Evolutionary conservation across 2,888 invertebrate species (phyloP).

Genomic region (Harpagoxenus sublaevis): DNA sequence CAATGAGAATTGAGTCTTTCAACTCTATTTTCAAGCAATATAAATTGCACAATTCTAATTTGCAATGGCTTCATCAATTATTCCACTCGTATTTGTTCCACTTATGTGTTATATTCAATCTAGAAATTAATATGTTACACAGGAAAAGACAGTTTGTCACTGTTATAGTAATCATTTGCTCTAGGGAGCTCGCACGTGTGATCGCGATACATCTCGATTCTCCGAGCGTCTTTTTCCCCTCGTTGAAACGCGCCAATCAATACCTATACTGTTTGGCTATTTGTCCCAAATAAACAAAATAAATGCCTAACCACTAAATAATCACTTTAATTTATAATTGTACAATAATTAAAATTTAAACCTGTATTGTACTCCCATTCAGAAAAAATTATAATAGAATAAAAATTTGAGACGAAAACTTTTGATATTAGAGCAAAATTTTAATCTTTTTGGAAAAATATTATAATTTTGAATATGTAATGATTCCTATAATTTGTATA

Average conservation of each 20-base stretch:
- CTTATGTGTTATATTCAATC: neutral
- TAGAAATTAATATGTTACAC: conserved; percentile 15
- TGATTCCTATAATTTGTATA: neutral
- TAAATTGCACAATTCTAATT: neutral
- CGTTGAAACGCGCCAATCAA: neutral
- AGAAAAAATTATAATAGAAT: neutral
- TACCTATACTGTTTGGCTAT: neutral
- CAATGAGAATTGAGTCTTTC: neutral
- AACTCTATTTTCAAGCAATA: neutral
- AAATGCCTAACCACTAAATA: neutral
- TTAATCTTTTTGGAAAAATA: neutral
- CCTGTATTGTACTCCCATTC: neutral
- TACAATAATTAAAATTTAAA: conserved; percentile 16
- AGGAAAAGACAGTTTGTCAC: conserved; percentile 10
- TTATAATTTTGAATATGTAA: neutral
- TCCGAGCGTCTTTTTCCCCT: neutral
- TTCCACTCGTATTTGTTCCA: neutral
- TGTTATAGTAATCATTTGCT: conserved; percentile 29
- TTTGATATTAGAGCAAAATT: neutral
- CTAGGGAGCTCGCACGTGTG: neutral
- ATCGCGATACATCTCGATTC: conserved; percentile 13
- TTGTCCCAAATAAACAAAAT: neutral
- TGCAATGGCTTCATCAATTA: neutral
- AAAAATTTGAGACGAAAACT: neutral
- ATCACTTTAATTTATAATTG: neutral